Conservation (phyloP, 2,113 vertebrate genomes). For the Scomber colias region DNA sequence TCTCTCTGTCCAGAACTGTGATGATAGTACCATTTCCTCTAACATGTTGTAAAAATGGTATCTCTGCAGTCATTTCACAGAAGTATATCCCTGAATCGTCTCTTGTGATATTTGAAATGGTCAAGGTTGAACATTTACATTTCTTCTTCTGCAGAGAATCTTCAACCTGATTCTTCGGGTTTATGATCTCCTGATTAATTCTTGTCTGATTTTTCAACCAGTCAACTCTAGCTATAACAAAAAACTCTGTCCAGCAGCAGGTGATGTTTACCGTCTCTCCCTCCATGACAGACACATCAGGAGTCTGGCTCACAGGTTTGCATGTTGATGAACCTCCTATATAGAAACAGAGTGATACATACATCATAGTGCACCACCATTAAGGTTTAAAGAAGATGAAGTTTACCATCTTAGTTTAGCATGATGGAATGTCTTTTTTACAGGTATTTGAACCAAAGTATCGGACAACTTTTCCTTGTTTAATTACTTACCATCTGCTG, state of each 20-base stretch:
- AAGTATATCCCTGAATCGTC: conserved; percentile 26
- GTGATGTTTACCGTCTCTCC: neutral
- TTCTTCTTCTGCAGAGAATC: rapidly evolving
- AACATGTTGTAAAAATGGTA: neutral
- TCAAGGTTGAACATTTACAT: neutral
- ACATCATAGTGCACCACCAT: too few relatives aligned
- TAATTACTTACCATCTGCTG: too few relatives aligned
- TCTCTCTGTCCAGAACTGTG: too few relatives aligned
- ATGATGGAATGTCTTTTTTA: too few relatives aligned
- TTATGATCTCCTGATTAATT: too few relatives aligned
- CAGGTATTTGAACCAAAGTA: too few relatives aligned
- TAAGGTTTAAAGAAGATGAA: too few relatives aligned
- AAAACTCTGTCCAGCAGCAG: neutral
- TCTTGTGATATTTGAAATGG: rapidly evolving
- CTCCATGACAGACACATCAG: neutral
- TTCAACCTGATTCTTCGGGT: neutral
- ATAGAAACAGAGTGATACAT: neutral
- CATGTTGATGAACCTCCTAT: conserved; percentile 30
- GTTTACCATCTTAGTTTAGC: too few relatives aligned
- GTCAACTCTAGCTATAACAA: rapidly evolving
- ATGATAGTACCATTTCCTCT: too few relatives aligned
- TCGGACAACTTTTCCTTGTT: too few relatives aligned
- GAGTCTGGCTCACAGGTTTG: conserved; percentile 2
- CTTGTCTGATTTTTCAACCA: conserved; percentile 22
- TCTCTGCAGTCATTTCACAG: neutral